Conservation (phyloP, 2,797 vertebrate species). For the Pipistrellus kuhlii region DNA sequence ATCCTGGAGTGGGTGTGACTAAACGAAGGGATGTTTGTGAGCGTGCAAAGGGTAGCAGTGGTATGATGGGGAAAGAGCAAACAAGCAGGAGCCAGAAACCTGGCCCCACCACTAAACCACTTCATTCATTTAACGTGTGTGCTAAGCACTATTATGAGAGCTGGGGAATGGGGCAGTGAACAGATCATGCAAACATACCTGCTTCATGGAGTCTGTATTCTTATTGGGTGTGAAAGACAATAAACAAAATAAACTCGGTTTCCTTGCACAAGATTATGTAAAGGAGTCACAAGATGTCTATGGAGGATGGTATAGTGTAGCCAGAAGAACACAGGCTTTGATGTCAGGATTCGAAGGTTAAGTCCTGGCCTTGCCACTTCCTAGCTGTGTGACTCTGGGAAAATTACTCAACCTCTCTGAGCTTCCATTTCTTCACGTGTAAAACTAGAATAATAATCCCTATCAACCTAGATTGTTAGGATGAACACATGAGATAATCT, state of each 20-base stretch:
- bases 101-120: background rate
- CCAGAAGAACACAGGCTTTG: background rate
- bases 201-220: background rate
- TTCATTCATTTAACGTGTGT: background rate
- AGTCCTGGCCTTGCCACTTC: background rate
- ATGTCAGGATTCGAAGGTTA: background rate
- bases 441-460: background rate
- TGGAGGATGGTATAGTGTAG: no score
- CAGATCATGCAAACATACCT: background rate
- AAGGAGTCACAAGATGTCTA: background rate
- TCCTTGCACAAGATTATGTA: background rate
- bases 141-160: background rate
- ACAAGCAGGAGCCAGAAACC: background rate
- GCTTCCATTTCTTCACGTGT: background rate
- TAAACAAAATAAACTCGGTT: background rate
- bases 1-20: background rate
- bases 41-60: background rate
- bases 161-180: background rate
- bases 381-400: background rate
- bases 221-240: background rate
- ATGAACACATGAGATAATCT: background rate
- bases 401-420: background rate
- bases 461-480: background rate
- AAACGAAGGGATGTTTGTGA: background rate
- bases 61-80: background rate